Conservation (phyloP, 1,140 invertebrate genomes). For the Notospermus geniculatus region DNA sequence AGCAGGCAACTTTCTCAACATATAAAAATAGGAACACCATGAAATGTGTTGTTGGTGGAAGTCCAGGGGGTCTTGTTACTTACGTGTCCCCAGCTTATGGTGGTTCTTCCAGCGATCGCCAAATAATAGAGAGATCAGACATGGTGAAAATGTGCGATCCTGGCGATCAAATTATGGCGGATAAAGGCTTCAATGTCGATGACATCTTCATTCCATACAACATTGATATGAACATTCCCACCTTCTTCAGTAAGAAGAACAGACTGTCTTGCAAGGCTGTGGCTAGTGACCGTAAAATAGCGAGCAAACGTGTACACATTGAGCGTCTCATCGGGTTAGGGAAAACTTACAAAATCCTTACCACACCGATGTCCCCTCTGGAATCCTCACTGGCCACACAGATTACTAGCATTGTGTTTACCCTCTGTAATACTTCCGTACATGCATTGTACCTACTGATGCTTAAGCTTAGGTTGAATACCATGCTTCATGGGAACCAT, state of each 20-base stretch:
- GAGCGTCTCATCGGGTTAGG: constrained; percentile 25
- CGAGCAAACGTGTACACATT: constrained; percentile 26
- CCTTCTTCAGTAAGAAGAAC: constrained; percentile 18
- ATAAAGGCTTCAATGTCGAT: too few species aligned
- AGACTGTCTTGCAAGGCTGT: constrained; percentile 16
- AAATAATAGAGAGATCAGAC: constrained; percentile 23
- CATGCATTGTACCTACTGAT: constrained; percentile 14
- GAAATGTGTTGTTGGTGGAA: constrained; percentile 22
- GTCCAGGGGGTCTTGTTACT: constrained; percentile 16
- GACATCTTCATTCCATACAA: constrained; percentile 23
- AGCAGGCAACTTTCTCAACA: too few species aligned
- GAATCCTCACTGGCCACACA: constrained; percentile 4
- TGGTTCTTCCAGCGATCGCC: constrained; percentile 19
- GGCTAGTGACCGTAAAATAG: constrained; percentile 20
- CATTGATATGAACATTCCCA: constrained; percentile 18
- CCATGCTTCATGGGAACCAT: too few species aligned
- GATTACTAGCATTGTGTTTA: constrained; percentile 16
- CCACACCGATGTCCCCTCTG: neutral
- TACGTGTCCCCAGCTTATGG: constrained; percentile 18
- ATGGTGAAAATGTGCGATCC: constrained; percentile 16
- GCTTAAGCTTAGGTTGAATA: neutral
- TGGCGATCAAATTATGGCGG: constrained; percentile 26
- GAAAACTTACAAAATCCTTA: constrained; percentile 27
- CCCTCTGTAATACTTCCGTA: constrained; percentile 16
- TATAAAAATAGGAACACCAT: constrained; percentile 28